Conservation (phyloP, 2,888 invertebrate species). For the Bombylius major region DNA sequence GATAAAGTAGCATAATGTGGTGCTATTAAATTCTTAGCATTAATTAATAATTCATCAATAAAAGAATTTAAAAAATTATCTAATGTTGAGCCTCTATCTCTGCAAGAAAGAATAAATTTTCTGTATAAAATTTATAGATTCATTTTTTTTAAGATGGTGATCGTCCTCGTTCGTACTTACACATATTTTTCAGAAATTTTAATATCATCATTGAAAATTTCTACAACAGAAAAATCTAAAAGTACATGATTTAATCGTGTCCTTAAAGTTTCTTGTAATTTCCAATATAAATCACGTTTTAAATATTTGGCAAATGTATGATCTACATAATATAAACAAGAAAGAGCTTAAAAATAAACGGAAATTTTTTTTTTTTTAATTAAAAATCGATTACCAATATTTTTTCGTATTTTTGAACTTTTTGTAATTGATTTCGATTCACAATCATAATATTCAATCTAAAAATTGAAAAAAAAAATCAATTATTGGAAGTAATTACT, state of each 20-base stretch:
- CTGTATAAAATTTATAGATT: no score
- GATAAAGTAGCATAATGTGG: neutral
- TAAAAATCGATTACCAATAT: neutral
- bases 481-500: neutral
- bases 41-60: slow-evolving; percentile 1
- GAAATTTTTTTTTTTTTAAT: neutral
- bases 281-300: slow-evolving; percentile 9
- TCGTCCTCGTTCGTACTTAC: slow-evolving; percentile 3
- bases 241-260: slow-evolving; percentile 9
- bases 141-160: no score
- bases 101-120: neutral
- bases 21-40: neutral
- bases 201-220: slow-evolving; percentile 9
- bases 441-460: slow-evolving; percentile 8
- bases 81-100: neutral
- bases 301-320: slow-evolving; percentile 10
- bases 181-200: slow-evolving; percentile 9
- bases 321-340: slow-evolving; percentile 1
- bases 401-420: neutral
- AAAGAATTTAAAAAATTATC: slow-evolving; percentile 1
- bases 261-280: slow-evolving; percentile 9
- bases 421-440: neutral
- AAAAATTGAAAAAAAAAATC: neutral
- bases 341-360: neutral
- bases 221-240: slow-evolving; percentile 8